Percentiles rank a stretch among this genome's conserved stretches.
These are phyloP conservation scores for Ptychoptera contaminata DNA, from an alignment of 2,888 invertebrate species.

Conservation along the genomic window DNA sequence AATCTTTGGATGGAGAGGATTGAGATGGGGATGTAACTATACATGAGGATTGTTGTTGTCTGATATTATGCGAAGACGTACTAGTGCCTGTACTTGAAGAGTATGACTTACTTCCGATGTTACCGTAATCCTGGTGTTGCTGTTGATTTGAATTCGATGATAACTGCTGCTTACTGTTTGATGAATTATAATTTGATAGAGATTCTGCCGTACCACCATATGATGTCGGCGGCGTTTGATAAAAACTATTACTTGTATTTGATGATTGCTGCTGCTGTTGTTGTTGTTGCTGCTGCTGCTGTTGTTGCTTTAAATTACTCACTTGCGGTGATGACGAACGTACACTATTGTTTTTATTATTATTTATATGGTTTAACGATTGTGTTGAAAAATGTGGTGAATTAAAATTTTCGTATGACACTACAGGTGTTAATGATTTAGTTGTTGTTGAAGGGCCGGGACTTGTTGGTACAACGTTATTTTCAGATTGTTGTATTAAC, in stretches of 20 bases:
- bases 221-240: slow-evolving; percentile 4
- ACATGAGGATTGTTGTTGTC: slow-evolving; percentile 45
- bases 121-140: slow-evolving; percentile 1
- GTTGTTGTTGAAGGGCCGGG: slow-evolving; percentile 42
- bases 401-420: slow-evolving; percentile 52
- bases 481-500: slow-evolving; percentile 59
- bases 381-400: slow-evolving; percentile 41
- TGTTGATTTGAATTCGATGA: neutral
- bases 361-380: slow-evolving; percentile 26
- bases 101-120: slow-evolving; percentile 3
- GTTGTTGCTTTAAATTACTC: slow-evolving; percentile 12
- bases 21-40: slow-evolving; percentile 50
- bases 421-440: slow-evolving; percentile 32
- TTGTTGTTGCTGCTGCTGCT: slow-evolving; percentile 21
- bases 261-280: slow-evolving; percentile 18
- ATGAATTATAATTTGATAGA: slow-evolving; percentile 2
- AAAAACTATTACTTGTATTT: slow-evolving; percentile 1
- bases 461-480: slow-evolving; percentile 42
- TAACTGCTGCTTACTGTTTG: slow-evolving; percentile 1
- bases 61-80: slow-evolving; percentile 35
- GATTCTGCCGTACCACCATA: slow-evolving; percentile 2
- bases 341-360: slow-evolving; percentile 38
- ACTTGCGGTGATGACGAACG: slow-evolving; percentile 35
- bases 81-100: slow-evolving; percentile 35
- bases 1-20: slow-evolving; percentile 40